Conservation (phyloP, 2,113 vertebrate species). For the Propithecus coquereli region DNA sequence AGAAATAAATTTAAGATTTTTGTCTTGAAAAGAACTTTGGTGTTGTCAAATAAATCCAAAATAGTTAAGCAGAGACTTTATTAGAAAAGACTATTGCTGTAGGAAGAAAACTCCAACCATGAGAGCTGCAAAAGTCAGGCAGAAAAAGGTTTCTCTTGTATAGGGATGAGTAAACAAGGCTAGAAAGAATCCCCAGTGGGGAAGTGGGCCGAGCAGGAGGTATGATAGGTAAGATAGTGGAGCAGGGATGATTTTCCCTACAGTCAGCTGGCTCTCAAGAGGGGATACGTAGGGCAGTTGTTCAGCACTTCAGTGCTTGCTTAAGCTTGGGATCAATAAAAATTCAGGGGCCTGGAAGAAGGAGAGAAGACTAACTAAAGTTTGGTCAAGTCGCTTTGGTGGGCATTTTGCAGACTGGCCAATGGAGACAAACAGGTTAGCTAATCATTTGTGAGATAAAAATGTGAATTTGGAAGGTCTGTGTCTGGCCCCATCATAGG, state of each 20-base stretch:
- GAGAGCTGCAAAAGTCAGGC: not conserved
- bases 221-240: not conserved
- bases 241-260: not conserved
- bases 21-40: not conserved
- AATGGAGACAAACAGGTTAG: not conserved
- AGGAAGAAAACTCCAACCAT: not conserved
- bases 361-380: not conserved
- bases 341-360: not conserved
- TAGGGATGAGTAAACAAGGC: not conserved
- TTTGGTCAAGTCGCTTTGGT: not conserved
- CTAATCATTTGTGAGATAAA: not conserved
- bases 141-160: not conserved
- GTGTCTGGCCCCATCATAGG: not conserved
- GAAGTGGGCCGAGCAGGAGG: not conserved
- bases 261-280: not conserved
- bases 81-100: not conserved
- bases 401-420: not conserved
- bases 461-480: not conserved
- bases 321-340: not conserved
- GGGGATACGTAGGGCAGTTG: rapidly evolving
- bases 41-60: not conserved
- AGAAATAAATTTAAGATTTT: not conserved
- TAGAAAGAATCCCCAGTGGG: not conserved
- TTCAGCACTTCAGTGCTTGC: not conserved
- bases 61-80: not conserved